These are phyloP conservation scores for Lynx canadensis DNA, from an alignment of 2,113 vertebrate species.

Conservation along the genomic window DNA sequence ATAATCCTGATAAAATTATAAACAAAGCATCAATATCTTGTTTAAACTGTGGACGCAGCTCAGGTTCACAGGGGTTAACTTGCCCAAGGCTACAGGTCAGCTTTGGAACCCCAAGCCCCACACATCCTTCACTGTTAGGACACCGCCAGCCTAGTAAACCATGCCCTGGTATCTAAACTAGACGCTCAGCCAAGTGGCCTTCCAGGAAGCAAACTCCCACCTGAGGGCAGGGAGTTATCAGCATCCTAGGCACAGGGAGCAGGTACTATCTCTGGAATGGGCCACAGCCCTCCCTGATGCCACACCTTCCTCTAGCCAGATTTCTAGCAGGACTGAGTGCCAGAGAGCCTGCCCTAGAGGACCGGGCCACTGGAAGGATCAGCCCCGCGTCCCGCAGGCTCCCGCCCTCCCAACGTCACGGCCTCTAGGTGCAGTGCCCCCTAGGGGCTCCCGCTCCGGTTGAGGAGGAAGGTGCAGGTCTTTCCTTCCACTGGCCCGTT, in stretches of 20 bases:
- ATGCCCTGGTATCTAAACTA: too few relatives aligned
- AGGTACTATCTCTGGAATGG: fast-evolving
- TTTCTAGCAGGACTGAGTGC: fast-evolving
- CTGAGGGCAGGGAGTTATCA: neutral
- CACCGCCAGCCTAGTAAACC: neutral
- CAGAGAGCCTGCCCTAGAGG: neutral
- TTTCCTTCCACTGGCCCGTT: neutral
- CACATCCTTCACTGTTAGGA: neutral
- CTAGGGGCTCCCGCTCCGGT: constrained; percentile 53
- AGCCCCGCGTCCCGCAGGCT: neutral
- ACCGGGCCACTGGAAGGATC: neutral
- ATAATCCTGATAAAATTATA: neutral
- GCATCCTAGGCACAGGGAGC: neutral
- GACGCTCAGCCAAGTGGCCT: neutral
- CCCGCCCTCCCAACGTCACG: constrained; percentile 58
- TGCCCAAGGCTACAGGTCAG: neutral
- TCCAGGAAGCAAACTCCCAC: neutral
- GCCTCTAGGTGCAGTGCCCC: constrained; percentile 60
- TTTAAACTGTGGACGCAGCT: neutral
- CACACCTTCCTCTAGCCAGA: neutral
- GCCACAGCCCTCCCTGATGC: neutral
- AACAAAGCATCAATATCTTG: neutral
- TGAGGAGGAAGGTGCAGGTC: neutral
- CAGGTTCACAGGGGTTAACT: too few relatives aligned
- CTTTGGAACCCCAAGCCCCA: neutral